Evolutionary conservation across 2,113 vertebrate species (phyloP).

Genomic region (Ctenomys sociabilis): DNA sequence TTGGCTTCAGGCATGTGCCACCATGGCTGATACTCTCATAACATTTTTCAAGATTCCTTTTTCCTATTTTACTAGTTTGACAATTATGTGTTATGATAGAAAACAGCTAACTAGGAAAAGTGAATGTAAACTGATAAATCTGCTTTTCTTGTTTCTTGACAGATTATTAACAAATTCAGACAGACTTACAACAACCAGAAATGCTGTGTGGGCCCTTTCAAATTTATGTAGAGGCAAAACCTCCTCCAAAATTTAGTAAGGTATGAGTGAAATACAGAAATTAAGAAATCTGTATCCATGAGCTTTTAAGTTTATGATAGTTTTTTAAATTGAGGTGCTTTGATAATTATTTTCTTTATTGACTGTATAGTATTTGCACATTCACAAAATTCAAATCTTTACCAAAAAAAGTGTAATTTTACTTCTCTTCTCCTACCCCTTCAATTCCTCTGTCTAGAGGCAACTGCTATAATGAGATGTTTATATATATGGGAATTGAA

Average conservation of each 20-base stretch:
- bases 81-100: conserved; percentile 42
- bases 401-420: not conserved
- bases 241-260: conserved; percentile 95
- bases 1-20: too few species aligned
- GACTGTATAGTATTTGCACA: conserved; percentile 14
- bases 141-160: conserved; percentile 62
- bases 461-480: not conserved
- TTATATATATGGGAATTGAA: conserved; percentile 1
- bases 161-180: conserved; percentile 93
- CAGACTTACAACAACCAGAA: conserved; percentile 94
- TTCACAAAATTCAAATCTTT: conserved; percentile 23
- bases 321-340: not conserved
- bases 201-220: conserved; percentile 95
- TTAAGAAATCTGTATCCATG: conserved; percentile 42
- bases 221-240: conserved; percentile 96
- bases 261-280: conserved; percentile 81
- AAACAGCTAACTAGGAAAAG: conserved; percentile 50
- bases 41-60: not conserved
- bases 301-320: conserved; percentile 30
- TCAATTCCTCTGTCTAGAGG: not conserved
- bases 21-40: too few species aligned
- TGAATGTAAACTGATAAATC: conserved; percentile 37
- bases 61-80: conserved; percentile 43
- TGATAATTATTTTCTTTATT: conserved; percentile 43
- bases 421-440: not conserved